Evolutionary conservation across 2,113 vertebrate genomes (phyloP).

Genomic region (Tragulus kanchil): DNA sequence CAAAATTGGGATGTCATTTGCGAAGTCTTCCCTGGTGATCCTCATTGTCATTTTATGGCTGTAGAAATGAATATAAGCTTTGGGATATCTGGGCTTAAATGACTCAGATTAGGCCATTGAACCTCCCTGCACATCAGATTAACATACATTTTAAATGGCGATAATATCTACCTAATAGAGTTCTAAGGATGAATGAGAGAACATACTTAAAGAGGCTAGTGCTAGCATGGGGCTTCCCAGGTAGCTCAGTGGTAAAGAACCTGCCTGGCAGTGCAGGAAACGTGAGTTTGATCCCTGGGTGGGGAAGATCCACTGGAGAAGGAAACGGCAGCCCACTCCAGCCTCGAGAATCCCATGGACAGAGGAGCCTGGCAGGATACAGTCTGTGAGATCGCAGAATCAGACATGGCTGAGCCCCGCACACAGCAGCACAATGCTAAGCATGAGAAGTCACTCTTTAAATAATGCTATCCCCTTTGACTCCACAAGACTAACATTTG

Average conservation of each 20-base stretch:
- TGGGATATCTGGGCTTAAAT: background rate
- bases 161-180: background rate
- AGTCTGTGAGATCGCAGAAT: background rate
- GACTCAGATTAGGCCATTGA: background rate
- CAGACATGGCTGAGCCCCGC: background rate
- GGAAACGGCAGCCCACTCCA: background rate
- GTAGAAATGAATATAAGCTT: background rate
- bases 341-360: background rate
- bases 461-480: background rate
- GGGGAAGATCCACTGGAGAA: background rate
- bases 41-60: background rate
- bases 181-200: background rate
- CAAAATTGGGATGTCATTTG: background rate
- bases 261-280: background rate
- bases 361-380: background rate
- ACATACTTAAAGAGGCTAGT: background rate
- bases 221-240: background rate
- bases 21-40: background rate
- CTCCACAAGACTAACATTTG: background rate
- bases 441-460: background rate
- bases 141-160: background rate
- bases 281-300: background rate
- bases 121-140: background rate
- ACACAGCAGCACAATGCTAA: background rate
- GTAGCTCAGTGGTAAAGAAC: background rate